Base-by-base conservation (phyloP, 2,113 vertebrate species). In the Oryzias curvinotus region DNA sequence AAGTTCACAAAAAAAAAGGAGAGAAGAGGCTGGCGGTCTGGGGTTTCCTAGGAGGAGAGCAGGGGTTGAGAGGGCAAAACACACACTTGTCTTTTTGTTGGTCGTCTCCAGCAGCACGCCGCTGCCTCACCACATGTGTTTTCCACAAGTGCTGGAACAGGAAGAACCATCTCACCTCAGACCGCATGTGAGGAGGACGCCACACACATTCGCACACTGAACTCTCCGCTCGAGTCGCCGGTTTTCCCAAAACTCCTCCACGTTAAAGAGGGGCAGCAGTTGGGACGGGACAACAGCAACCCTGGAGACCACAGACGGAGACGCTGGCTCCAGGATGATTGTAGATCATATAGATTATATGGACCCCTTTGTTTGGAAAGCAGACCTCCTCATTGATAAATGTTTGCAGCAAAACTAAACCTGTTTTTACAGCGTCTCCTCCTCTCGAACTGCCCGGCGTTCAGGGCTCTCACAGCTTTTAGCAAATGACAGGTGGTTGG, bases 11-110 rank as follows among this genome's bases (percentile, higher is more conserved):
- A 57, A 3, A 56, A 30, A 73, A 30, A 44, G 55, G 52, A 72
- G 57, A 66, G 49, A 52, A 65, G 60, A 66, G 41, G 70, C 55
- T 4, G 42, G 72, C 5, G 75, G 72, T 68, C 72, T 54, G n/a
- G 52, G 63, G 59, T 77, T 86, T 81, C 73, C 73, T 75, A 68
- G 60, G 65, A 47, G 30, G 55, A 69, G 46, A 61, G 17, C 0
- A 52, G 73, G 67, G 65, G 73, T 72, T 65, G 67, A 43, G 28
- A 54, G 62, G 17, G 48, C n/a, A 59, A 82, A 61, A 45, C 52
- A 62, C 48, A 56, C 51, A 28, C 21, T 18, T 26, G 53, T 47
- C 51, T 30, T 19, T 59, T 28, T 14, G 0, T 21, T 1, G 6
- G 16, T 54, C 26, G 52, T 6, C 45, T 43, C 19, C 23, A 7